These are phyloP conservation scores for Psettodes erumei DNA, from an alignment of 2,113 vertebrate genomes.

Conservation along the genomic window DNA sequence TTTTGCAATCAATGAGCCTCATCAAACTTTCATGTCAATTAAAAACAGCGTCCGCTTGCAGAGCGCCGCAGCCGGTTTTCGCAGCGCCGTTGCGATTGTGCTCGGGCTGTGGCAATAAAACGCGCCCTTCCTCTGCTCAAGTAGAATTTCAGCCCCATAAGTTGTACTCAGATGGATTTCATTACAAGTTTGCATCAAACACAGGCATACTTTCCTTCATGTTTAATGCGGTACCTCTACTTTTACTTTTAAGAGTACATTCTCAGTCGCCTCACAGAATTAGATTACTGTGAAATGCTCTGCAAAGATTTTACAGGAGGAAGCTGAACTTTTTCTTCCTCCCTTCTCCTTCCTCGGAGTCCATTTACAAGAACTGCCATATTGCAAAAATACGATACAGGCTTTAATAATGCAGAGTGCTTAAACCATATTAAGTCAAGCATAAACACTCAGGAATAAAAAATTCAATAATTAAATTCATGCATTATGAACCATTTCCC, in stretches of 20 bases:
- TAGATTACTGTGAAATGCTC: background rate
- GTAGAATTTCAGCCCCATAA: too few species aligned
- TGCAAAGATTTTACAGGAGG: background rate
- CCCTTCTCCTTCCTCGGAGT: too few species aligned
- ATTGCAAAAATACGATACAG: constrained; percentile 36
- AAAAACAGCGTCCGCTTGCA: background rate
- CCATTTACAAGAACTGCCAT: constrained; percentile 1
- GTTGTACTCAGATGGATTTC: background rate
- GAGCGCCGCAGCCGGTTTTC: background rate
- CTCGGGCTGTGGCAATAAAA: background rate
- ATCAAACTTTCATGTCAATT: constrained; percentile 8
- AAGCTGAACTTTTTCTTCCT: background rate
- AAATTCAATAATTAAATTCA: constrained; percentile 52
- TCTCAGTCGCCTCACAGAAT: background rate
- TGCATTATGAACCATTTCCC: constrained; percentile 49
- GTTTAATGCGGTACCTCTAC: background rate
- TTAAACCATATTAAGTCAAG: constrained; percentile 38
- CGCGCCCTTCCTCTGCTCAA: background rate
- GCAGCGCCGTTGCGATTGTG: background rate
- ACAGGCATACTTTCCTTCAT: background rate
- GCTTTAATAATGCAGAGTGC: constrained; percentile 61
- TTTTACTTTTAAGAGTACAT: background rate
- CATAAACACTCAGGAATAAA: constrained; percentile 46
- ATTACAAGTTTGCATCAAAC: background rate
- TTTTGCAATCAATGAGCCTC: constrained; percentile 23